Evolutionary conservation across 2,888 invertebrate genomes (phyloP).

Genomic region (Cotesia congregata): DNA sequence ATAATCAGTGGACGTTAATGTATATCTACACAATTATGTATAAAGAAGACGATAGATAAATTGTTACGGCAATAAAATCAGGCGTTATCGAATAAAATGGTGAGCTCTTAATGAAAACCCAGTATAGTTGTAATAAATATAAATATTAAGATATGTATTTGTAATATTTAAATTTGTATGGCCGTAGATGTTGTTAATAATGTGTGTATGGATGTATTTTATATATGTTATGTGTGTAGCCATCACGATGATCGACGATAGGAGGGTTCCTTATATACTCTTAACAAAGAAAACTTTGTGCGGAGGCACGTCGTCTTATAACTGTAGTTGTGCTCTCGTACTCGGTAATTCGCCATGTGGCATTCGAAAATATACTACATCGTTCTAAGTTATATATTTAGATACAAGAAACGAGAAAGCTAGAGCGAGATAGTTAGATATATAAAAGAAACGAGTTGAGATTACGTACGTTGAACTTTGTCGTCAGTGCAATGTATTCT

Average conservation of each 20-base stretch:
- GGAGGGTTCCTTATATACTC: neutral
- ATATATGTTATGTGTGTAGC: slow-evolving; percentile 34
- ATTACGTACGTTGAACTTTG: slow-evolving; percentile 45
- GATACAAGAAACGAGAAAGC: slow-evolving; percentile 31
- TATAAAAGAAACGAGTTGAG: slow-evolving; percentile 11
- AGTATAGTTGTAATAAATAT: neutral
- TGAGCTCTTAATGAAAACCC: neutral
- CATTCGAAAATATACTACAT: slow-evolving; percentile 38
- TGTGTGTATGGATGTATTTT: slow-evolving; percentile 34
- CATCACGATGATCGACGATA: slow-evolving; percentile 15
- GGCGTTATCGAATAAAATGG: neutral
- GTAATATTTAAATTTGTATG: slow-evolving; percentile 7
- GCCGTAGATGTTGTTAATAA: neutral
- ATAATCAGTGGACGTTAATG: slow-evolving; percentile 38
- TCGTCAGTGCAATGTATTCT: slow-evolving; percentile 36
- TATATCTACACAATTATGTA: slow-evolving; percentile 12
- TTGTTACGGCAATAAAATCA: neutral
- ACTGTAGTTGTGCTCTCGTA: slow-evolving; percentile 12
- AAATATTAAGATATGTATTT: slow-evolving; percentile 2
- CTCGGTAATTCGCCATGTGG: slow-evolving; percentile 41
- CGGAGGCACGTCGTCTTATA: slow-evolving; percentile 22
- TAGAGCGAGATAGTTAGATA: slow-evolving; percentile 20
- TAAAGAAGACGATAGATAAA: neutral
- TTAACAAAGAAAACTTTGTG: slow-evolving; percentile 33
- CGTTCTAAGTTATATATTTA: slow-evolving; percentile 36